Evolutionary conservation across 1,140 invertebrate species (phyloP).

Genomic region (Lepidostoma basale): DNA sequence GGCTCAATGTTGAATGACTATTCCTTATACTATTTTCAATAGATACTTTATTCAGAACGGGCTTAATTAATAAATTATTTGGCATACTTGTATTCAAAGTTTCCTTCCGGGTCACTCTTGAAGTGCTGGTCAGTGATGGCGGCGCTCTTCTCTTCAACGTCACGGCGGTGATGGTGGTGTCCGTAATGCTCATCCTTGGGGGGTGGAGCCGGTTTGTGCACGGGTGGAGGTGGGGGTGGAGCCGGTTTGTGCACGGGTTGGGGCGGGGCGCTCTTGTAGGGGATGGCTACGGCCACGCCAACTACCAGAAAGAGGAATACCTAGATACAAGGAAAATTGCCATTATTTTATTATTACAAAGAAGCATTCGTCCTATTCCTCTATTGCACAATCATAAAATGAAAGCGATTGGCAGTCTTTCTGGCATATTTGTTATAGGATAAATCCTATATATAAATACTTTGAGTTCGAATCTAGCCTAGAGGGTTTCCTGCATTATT

Average conservation of each 20-base stretch:
- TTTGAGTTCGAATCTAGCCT: too few species aligned
- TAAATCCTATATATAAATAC: too few species aligned
- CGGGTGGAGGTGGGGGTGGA: background rate
- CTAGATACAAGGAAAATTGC: too few species aligned
- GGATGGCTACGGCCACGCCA: slow-evolving; percentile 12
- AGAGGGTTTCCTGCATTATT: too few species aligned
- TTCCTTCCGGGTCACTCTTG: slow-evolving; percentile 33
- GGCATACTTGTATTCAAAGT: slow-evolving; percentile 39
- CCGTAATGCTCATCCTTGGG: background rate
- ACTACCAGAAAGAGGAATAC: slow-evolving; percentile 29
- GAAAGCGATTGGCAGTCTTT: too few species aligned
- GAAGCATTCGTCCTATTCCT: too few species aligned
- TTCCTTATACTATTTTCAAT: too few species aligned
- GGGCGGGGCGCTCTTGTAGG: background rate
- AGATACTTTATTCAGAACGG: background rate
- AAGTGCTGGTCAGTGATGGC: slow-evolving; percentile 36
- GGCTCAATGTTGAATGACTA: too few species aligned
- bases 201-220: background rate
- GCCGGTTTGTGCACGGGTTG: background rate
- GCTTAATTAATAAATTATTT: too few species aligned
- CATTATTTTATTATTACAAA: too few species aligned
- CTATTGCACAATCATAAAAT: too few species aligned
- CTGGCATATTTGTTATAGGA: too few species aligned
- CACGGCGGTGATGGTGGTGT: background rate
- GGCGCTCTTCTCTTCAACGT: slow-evolving; percentile 27